These are phyloP conservation scores for Teleogryllus oceanicus DNA, from an alignment of 2,888 invertebrate species.

Conservation along the genomic window DNA sequence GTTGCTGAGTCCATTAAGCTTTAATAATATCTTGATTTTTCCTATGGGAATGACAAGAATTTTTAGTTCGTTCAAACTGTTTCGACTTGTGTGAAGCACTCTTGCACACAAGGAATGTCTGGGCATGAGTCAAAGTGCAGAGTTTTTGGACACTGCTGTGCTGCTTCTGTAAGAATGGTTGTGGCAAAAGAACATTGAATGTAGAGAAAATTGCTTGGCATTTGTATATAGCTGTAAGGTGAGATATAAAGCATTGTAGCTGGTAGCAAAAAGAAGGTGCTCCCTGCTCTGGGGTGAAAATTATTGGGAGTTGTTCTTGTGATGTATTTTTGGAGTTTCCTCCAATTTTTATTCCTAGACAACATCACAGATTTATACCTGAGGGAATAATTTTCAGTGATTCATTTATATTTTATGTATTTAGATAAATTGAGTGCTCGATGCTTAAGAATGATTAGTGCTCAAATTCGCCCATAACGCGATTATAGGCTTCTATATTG, in stretches of 20 bases:
- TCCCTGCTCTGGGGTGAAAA: background rate
- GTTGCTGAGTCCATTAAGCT: constrained; percentile 18
- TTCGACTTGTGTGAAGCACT: background rate
- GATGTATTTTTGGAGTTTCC: constrained; percentile 3
- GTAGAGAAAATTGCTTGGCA: background rate
- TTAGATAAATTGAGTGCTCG: background rate
- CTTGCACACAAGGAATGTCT: background rate
- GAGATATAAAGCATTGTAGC: background rate
- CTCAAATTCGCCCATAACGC: constrained; percentile 5
- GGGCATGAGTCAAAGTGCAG: background rate
- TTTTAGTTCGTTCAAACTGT: background rate
- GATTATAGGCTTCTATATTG: background rate
- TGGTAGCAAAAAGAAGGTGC: background rate
- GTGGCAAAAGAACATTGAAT: background rate
- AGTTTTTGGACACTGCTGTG: background rate
- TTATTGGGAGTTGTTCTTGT: background rate
- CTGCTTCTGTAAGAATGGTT: background rate
- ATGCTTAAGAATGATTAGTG: constrained; percentile 3
- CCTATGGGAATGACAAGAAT: background rate
- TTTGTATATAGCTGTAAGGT: background rate
- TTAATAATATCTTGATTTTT: background rate
- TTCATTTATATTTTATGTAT: constrained; percentile 2
- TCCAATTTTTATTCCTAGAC: background rate
- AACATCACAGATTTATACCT: background rate
- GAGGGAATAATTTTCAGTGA: constrained; percentile 5